Evolutionary conservation across 2,888 invertebrate species (phyloP), one percentile per base, ranked within the genome.

Genomic region (Busseola fusca): DNA sequence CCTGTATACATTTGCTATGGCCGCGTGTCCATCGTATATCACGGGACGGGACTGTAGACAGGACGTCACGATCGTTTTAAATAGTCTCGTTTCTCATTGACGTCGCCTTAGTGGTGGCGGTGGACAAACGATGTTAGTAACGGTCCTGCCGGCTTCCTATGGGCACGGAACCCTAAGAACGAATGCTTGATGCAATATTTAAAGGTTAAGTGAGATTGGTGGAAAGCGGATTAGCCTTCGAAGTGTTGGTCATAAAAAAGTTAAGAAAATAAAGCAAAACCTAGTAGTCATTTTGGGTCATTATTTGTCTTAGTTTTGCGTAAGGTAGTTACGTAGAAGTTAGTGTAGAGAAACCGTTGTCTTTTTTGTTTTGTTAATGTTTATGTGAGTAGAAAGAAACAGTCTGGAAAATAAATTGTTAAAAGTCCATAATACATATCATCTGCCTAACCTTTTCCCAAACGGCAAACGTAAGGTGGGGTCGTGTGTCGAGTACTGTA

Each of bases 181-280:
- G 14, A 27, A 9, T 54, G 25, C 18, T 67, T 66, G 14, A 48
- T 57, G 52, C 57, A 75, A 80, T 54, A 30, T 64, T 79, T 73
- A 9, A n/a, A 80, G 83, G 80, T 71, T n/a, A 40, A 64, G 18
- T 54, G 16, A 25, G 21, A 56, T 69, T 54, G 10, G n/a, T 73
- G 54, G 74, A 82, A 78, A 83, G 74, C 42, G 37, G 69, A 69
- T 62, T 60, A 76, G 30, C 73, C 76, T 73, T 81, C 64, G 12
- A 18, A 45, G 40, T 62, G 50, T 69, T 67, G 16, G 64, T 67
- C 37, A 42, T 48, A 52, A 57, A 59, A 72, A 80, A 56, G 7
- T 34, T 21, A 40, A 54, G 63, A 63, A 45, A 74, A 62, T 54
- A 59, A 79, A 78, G 50, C 42, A n/a, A n/a, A 10, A 10, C 6